Percentiles rank a stretch among this genome's conserved stretches.
These are phyloP conservation scores for Delphinapterus leucas DNA, from an alignment of 2,113 vertebrate species.

Conservation along the genomic window DNA sequence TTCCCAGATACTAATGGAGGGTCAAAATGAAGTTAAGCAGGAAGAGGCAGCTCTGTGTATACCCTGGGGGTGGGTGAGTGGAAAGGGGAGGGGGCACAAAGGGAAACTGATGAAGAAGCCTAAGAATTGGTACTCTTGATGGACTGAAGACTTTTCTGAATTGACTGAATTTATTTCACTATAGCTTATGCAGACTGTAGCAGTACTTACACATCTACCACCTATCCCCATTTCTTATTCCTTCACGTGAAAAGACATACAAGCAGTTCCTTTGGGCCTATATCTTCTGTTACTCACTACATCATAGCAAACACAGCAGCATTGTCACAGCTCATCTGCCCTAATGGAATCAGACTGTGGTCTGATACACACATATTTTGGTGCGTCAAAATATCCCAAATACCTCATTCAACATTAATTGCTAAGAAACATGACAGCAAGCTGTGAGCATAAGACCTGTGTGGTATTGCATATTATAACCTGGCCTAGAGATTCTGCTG, in stretches of 20 bases:
- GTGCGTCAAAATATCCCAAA: background rate
- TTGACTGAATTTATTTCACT: background rate
- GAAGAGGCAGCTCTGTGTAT: background rate
- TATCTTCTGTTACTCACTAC: background rate
- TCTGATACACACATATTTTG: too few species aligned
- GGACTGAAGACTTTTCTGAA: background rate
- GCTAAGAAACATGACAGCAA: background rate
- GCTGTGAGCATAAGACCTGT: background rate
- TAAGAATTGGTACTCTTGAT: background rate
- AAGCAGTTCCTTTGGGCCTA: background rate
- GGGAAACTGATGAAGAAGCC: background rate
- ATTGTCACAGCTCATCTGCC: background rate
- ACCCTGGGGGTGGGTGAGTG: background rate
- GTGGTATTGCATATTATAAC: background rate
- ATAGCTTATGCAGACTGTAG: background rate
- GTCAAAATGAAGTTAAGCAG: background rate
- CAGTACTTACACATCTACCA: background rate
- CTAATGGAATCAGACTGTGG: background rate
- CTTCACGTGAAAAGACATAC: background rate
- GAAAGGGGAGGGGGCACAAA: rapidly evolving
- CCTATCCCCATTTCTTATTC: background rate
- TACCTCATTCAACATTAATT: background rate
- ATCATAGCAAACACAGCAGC: background rate
- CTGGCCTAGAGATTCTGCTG: background rate
- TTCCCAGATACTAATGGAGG: background rate